These are phyloP conservation scores for Unio delphinus DNA, from an alignment of 2,888 invertebrate species.

Conservation along the genomic window DNA sequence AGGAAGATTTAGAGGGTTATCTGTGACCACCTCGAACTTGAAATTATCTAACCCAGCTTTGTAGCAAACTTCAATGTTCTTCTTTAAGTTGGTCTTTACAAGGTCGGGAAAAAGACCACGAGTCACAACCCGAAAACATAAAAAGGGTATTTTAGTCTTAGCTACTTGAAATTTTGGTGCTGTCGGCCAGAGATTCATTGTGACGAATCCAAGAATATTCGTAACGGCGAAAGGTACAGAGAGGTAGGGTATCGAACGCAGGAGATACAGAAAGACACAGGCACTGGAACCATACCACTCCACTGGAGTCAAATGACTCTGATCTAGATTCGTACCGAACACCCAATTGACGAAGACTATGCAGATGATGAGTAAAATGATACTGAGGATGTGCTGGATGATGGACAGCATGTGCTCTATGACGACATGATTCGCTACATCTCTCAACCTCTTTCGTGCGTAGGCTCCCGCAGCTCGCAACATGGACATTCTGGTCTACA, in stretches of 20 bases:
- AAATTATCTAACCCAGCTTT: slow-evolving; percentile 40
- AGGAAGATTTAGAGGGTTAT: slow-evolving; percentile 28
- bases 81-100: slow-evolving; percentile 26
- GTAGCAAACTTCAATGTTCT: slow-evolving; percentile 35
- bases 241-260: slow-evolving; percentile 24
- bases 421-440: too few relatives aligned
- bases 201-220: slow-evolving; percentile 25
- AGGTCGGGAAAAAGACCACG: slow-evolving; percentile 35
- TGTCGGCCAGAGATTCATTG: slow-evolving; percentile 29
- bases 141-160: slow-evolving; percentile 33
- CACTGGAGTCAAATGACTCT: slow-evolving; percentile 23
- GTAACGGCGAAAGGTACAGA: slow-evolving; percentile 27
- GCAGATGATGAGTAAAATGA: slow-evolving; percentile 17
- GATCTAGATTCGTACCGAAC: slow-evolving; percentile 27
- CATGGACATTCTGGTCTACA: too few relatives aligned
- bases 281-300: slow-evolving; percentile 20
- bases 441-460: too few relatives aligned
- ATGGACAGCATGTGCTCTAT: slow-evolving; percentile 2
- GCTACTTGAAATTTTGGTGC: slow-evolving; percentile 21
- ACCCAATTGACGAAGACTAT: slow-evolving; percentile 21
- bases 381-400: slow-evolving; percentile 14
- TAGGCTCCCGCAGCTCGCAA: too few relatives aligned
- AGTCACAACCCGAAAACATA: slow-evolving; percentile 44
- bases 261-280: slow-evolving; percentile 15
- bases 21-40: slow-evolving; percentile 43